Conservation (phyloP, 2,888 invertebrate species). For the Patella pellucida region DNA sequence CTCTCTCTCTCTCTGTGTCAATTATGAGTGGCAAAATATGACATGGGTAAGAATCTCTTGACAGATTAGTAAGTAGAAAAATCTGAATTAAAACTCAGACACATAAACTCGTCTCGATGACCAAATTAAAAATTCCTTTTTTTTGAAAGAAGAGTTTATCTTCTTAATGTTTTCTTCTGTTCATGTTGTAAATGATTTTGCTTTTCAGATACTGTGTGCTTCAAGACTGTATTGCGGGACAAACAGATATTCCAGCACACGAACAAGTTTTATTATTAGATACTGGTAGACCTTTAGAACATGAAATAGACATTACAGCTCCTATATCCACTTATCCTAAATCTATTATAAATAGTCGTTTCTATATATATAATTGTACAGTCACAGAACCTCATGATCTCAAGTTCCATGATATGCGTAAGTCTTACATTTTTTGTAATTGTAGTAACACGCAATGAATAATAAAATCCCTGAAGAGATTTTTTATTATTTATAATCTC, state of each 20-base stretch:
- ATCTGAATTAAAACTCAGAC: too few species aligned
- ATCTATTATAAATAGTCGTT: conserved; percentile 37
- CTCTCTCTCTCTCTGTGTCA: too few species aligned
- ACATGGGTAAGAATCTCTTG: too few species aligned
- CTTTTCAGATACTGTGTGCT: conserved; percentile 45
- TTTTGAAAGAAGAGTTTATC: too few species aligned
- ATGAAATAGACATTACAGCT: conserved; percentile 40
- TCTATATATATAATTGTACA: conserved; percentile 42
- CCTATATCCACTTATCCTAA: conserved; percentile 43
- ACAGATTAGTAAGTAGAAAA: too few species aligned
- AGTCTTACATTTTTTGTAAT: conserved; percentile 18
- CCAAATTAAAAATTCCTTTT: background rate
- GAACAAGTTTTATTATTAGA: conserved; percentile 50
- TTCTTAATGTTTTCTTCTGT: background rate
- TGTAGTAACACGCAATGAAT: too few species aligned
- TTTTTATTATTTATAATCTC: too few species aligned
- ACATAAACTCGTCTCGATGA: too few species aligned
- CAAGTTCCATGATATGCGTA: conserved; percentile 39
- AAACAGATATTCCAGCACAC: conserved; percentile 48
- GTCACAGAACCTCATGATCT: conserved; percentile 29
- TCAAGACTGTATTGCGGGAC: conserved; percentile 48
- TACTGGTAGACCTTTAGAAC: conserved; percentile 44
- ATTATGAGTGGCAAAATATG: too few species aligned
- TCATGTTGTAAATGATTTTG: background rate
- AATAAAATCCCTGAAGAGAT: too few species aligned